phyloP scores from a whole-genome alignment of 2,888 invertebrate genomes.

The Trissolcus brochymenae region DNA sequence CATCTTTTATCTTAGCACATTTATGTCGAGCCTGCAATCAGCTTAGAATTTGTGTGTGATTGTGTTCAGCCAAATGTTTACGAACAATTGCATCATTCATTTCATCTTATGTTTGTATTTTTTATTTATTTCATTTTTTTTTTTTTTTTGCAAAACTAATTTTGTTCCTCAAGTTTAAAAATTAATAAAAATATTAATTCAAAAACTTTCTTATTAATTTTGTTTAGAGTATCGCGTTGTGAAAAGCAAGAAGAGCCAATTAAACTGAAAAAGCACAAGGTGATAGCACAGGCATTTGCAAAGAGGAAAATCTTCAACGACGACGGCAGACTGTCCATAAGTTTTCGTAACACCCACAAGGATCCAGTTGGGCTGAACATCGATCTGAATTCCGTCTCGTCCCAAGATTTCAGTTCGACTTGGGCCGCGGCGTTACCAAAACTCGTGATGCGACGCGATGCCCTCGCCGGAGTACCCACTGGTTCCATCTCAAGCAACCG shows the following conservation, averaged over 20 bases:
- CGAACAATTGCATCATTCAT: not conserved
- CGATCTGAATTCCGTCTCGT: slow-evolving; percentile 85
- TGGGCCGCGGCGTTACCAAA: slow-evolving; percentile 95
- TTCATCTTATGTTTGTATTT: not conserved
- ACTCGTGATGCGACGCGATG: slow-evolving; percentile 89
- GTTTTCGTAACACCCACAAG: slow-evolving; percentile 89
- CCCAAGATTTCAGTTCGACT: slow-evolving; percentile 91
- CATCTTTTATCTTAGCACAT: no score
- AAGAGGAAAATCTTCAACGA: slow-evolving; percentile 90
- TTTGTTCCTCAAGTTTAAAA: not conserved
- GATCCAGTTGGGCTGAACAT: slow-evolving; percentile 92
- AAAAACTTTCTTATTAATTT: slow-evolving; percentile 19
- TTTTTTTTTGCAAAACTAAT: not conserved
- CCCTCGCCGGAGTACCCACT: slow-evolving; percentile 83
- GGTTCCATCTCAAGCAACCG: slow-evolving; percentile 78
- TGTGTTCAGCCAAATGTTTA: not conserved
- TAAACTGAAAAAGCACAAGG: slow-evolving; percentile 89
- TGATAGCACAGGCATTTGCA: slow-evolving; percentile 93
- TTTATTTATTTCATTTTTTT: no score
- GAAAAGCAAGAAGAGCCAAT: slow-evolving; percentile 83
- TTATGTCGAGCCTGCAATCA: no score
- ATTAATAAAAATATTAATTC: not conserved
- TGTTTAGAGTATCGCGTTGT: slow-evolving; percentile 83
- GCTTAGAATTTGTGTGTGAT: no score
- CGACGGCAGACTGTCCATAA: slow-evolving; percentile 90